Base-by-base conservation (phyloP, 2,888 invertebrate genomes). In the Lithophane ornitopus region DNA sequence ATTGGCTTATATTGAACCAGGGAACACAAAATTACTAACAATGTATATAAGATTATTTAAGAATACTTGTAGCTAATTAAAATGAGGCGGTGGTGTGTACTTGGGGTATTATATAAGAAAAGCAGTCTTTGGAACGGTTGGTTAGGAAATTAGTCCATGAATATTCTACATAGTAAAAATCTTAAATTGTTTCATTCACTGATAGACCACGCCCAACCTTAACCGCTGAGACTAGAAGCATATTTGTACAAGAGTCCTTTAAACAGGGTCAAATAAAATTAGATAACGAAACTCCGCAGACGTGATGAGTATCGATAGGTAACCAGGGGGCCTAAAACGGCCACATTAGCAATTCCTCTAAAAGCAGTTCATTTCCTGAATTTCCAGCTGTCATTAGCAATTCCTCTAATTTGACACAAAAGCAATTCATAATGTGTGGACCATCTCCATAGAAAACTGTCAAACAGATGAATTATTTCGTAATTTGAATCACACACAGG, bases 1-100 rank as follows among this genome's bases (percentile, higher is more conserved):
- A 56, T 14, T n/a, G 12, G 77, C 74, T 83, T 74, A 76, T 65
- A 77, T 74, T 70, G 72, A 72, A 68, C 58, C 28, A 71, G 39
- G 16, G 56, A 22, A 67, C 61, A 46, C 61, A 54, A 61, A 62
- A 81, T 78, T 63, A 62, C 65, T 56, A 65, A 46, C 58, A 26
- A 52, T 65, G 63, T 71, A 19, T 26, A 63, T n/a, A 69, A 65
- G 54, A 74, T 74, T 78, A 83, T 58, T 66, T 2, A 58, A 39
- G 11, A 70, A 70, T 46, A 62, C 52, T 72, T 72, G 26, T 68
- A 54, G 52, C 58, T 9, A 16, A 16, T 58, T 58, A 46, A 76
- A 70, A 67, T 41, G 39, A 67, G 66, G 14, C 3, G n/a, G 44
- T 52, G 39, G 9, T 58, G 44, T 70, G 34, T 54, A 54, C 19